phyloP scores from a whole-genome alignment of 2,888 invertebrate species.

The Microplitis manilae region DNA sequence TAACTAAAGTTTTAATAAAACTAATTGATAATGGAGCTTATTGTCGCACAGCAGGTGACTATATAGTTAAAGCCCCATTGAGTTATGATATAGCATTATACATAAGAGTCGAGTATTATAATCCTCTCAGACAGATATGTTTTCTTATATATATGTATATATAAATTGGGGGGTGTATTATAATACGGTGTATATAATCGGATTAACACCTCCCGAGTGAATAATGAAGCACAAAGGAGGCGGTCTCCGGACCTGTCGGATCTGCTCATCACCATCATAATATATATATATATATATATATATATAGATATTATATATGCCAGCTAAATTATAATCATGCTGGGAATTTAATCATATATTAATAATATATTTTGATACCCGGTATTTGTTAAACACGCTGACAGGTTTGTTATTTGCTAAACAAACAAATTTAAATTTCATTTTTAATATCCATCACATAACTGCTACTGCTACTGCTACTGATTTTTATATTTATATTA shows the following conservation, averaged over 20 bases:
- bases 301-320: slow-evolving; percentile 4
- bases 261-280: neutral
- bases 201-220: slow-evolving; percentile 50
- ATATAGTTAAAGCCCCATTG: slow-evolving; percentile 6
- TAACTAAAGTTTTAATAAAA: neutral
- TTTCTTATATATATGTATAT: slow-evolving; percentile 1
- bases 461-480: neutral
- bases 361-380: slow-evolving; percentile 23
- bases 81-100: neutral
- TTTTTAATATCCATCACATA: neutral
- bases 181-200: slow-evolving; percentile 44
- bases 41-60: neutral
- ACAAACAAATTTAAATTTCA: slow-evolving; percentile 36
- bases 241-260: slow-evolving; percentile 24
- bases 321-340: slow-evolving; percentile 12
- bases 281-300: neutral
- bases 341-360: slow-evolving; percentile 22
- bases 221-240: slow-evolving; percentile 40
- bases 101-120: neutral
- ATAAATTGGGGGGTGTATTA: slow-evolving; percentile 1
- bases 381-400: slow-evolving; percentile 3
- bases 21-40: slow-evolving; percentile 10
- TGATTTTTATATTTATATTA: no score
- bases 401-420: slow-evolving; percentile 15
- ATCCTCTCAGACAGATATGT: slow-evolving; percentile 7